Evolutionary conservation across 2,113 vertebrate species (phyloP).

Genomic region (Microcebus griseorufus): DNA sequence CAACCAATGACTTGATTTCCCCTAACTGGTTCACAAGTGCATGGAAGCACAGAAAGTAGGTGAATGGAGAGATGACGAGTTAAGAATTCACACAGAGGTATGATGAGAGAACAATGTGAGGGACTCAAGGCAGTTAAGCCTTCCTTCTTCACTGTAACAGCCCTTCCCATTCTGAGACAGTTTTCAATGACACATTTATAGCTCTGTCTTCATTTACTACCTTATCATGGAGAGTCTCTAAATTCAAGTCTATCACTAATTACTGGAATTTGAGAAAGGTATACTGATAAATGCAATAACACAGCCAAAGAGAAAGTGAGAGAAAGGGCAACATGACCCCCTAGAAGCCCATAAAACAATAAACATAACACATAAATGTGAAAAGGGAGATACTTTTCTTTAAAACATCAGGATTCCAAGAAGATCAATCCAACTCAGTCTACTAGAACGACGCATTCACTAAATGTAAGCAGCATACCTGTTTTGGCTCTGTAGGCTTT

Average conservation of each 20-base stretch:
- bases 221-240: not conserved
- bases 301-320: not conserved
- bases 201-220: not conserved
- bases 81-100: not conserved
- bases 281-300: not conserved
- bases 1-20: not conserved
- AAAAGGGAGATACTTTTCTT: not conserved
- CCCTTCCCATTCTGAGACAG: not conserved
- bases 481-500: conserved; percentile 92
- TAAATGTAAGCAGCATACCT: conserved; percentile 76
- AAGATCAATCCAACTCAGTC: not conserved
- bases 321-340: not conserved
- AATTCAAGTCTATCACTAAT: not conserved
- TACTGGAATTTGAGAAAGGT: not conserved
- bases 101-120: not conserved
- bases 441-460: not conserved
- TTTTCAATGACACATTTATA: not conserved
- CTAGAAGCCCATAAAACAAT: not conserved
- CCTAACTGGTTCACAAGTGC: not conserved
- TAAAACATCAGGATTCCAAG: not conserved
- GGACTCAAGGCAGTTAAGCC: not conserved
- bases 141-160: not conserved
- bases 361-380: not conserved
- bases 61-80: not conserved
- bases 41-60: not conserved